Base-by-base conservation (phyloP, 2,888 invertebrate genomes). In the Strigamia transsilvanica region DNA sequence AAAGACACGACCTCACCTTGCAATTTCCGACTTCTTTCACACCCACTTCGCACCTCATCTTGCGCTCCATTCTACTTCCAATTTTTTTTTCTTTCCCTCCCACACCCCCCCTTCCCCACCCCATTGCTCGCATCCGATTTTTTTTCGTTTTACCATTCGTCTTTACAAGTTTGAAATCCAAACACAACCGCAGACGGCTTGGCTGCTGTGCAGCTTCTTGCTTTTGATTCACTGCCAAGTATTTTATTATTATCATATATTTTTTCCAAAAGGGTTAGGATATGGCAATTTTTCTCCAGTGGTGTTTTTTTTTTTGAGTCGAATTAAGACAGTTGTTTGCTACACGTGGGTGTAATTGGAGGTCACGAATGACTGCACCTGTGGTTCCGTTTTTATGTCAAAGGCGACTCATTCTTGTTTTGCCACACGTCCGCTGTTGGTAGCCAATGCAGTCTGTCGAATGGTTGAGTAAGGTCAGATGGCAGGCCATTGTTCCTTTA, bases 241-340 rank as follows among this genome's bases (percentile, higher is more conserved):
- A 27, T 73, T 73, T 73, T 73, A 23, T 27, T n/a, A 6, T 32
- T 32, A 23, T 73, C 32, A 32, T 27, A 12, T 73, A 32, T 73
- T 32, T 73, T 73, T 3, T 27, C 27, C 12, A 73, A 73, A 15
- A 13, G 23, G 32, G 73, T 73, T 73, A 32, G 13, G 13, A 2
- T 5, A 13, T n/a, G 9, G 18, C 15, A 56, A n/a, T 46, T 46
- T 46, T 13, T 73, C 73, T 27, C 32, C 32, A 15, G n/a, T 32
- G 73, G 5, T 73, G 32, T 73, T 15, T n/a, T 73, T 73, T n/a
- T 73, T 73, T 73, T 7, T 12, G 5, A 32, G 15, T 27, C 32
- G 73, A 73, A 73, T 73, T 73, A 73, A 73, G 73, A 73, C 73
- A 73, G 73, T 73, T 73, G 73, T 73, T 73, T 73, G 73, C 73